Conservation (phyloP, 23 tunicate genomes). For the Ascidia mentula region DNA sequence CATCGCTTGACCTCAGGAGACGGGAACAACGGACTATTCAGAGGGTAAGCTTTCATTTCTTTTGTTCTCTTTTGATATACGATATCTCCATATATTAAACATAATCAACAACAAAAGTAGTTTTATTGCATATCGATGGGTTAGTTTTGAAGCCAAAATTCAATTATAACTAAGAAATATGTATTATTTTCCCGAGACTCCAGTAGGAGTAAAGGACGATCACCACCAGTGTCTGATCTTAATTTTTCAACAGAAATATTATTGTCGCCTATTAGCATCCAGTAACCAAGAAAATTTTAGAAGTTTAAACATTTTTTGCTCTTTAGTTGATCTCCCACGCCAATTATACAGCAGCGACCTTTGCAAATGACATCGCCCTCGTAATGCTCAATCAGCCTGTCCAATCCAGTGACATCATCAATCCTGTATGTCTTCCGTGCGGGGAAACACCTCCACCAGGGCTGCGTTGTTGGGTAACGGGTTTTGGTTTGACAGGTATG, state of each 20-base stretch:
- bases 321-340: constrained; percentile 29
- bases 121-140: no score
- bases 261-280: no score
- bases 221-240: no score
- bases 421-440: constrained; percentile 48
- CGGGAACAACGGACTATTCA: background rate
- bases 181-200: no score
- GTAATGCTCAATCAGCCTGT: constrained; percentile 26
- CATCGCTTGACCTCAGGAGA: constrained; percentile 11
- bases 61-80: no score
- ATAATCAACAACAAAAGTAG: no score
- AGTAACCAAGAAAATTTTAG: no score
- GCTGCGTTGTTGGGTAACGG: constrained; percentile 47
- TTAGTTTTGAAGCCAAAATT: no score
- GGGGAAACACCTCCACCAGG: constrained; percentile 34
- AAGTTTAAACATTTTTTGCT: background rate
- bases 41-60: background rate
- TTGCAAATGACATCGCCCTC: constrained; percentile 32
- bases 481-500: constrained; percentile 46
- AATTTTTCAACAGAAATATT: no score
- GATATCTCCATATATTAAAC: no score
- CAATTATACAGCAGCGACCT: background rate
- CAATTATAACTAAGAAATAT: no score
- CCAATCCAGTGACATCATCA: constrained; percentile 27
- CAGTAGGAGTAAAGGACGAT: no score